phyloP scores from a whole-genome alignment of 2,888 invertebrate genomes.

The Carabus problematicus region DNA sequence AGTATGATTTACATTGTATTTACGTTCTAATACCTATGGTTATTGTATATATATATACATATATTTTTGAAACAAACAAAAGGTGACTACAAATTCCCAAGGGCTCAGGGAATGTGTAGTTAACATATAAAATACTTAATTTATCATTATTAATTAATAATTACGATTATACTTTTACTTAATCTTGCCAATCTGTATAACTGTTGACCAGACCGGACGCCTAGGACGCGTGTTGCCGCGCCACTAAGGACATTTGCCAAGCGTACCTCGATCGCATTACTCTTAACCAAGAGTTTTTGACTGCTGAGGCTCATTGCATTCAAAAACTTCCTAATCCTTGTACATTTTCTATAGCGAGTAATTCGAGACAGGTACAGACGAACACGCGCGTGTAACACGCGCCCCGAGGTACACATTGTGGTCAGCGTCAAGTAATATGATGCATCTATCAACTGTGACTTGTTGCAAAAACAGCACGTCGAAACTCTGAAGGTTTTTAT shows the following conservation, averaged over 20 bases:
- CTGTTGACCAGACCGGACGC: background rate
- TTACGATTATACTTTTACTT: constrained; percentile 29
- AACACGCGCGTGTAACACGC: too few relatives aligned
- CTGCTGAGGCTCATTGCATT: constrained; percentile 29
- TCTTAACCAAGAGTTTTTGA: constrained; percentile 18
- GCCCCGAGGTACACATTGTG: too few relatives aligned
- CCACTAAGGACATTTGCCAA: constrained; percentile 13
- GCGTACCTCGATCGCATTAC: constrained; percentile 23
- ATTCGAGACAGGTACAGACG: background rate
- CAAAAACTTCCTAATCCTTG: constrained; percentile 20
- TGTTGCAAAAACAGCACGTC: too few relatives aligned
- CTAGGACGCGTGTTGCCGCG: constrained; percentile 4
- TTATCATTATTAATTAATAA: constrained; percentile 28
- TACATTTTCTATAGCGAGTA: constrained; percentile 19
- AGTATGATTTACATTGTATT: constrained; percentile 47
- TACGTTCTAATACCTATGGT: constrained; percentile 45
- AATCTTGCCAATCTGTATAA: constrained; percentile 32
- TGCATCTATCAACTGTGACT: background rate
- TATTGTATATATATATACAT: constrained; percentile 45
- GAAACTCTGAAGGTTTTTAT: background rate
- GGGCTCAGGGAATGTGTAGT: constrained; percentile 51
- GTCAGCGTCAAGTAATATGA: background rate
- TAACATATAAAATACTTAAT: constrained; percentile 36
- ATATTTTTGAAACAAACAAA: constrained; percentile 35
- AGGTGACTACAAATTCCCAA: constrained; percentile 48